Conservation (phyloP, 2,113 vertebrate species). For the Tretioscincus oriximinensis region DNA sequence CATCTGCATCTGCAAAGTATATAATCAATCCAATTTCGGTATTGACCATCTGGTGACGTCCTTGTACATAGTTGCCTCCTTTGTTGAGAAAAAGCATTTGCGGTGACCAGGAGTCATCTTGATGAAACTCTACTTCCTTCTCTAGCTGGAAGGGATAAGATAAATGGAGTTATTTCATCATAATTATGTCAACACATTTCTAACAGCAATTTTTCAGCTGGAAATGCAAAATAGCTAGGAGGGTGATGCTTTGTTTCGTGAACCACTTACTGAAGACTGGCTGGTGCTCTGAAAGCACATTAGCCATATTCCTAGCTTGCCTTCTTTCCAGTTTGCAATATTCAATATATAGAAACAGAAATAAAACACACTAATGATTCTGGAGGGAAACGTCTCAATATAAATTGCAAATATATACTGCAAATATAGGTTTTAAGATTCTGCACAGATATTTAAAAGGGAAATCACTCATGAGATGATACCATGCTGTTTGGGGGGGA, state of each 20-base stretch:
- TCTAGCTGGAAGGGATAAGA: slow-evolving; percentile 38
- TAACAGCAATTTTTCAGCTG: not conserved
- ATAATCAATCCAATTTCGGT: no score
- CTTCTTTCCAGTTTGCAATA: not conserved
- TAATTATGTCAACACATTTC: slow-evolving; percentile 38
- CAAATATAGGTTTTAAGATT: not conserved
- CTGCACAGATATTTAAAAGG: not conserved
- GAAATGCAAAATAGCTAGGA: not conserved
- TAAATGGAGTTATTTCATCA: slow-evolving; percentile 8
- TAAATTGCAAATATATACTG: not conserved
- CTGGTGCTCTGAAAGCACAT: not conserved
- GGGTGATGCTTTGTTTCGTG: not conserved
- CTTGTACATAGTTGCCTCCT: no score
- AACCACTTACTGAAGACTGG: not conserved
- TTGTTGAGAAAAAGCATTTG: no score
- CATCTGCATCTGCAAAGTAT: no score
- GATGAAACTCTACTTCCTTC: not conserved
- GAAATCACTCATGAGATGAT: not conserved
- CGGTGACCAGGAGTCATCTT: no score
- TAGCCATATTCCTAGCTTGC: not conserved
- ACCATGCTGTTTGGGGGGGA: not conserved
- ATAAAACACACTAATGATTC: not conserved
- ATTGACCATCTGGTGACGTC: no score
- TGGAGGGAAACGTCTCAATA: no score
- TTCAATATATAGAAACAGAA: not conserved